These are phyloP conservation scores for Girardinichthys multiradiatus DNA, from an alignment of 2,113 vertebrate genomes.

Conservation along the genomic window DNA sequence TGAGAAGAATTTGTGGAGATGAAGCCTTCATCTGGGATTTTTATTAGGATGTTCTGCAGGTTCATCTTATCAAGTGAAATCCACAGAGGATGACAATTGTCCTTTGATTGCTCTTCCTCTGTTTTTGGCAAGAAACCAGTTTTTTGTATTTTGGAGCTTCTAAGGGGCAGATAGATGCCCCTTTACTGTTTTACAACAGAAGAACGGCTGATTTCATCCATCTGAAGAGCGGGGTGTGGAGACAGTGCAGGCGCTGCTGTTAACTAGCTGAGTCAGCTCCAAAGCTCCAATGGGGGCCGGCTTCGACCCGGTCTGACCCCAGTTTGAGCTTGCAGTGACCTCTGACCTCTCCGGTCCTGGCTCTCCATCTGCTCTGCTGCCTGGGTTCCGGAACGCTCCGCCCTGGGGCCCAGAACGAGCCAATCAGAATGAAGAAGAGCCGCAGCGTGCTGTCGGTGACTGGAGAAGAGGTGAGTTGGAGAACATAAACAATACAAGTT, in stretches of 20 bases:
- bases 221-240: slow-evolving; percentile 31
- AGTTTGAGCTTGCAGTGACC: slow-evolving; percentile 78
- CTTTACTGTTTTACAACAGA: slow-evolving; percentile 16
- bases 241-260: slow-evolving; percentile 8
- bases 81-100: slow-evolving; percentile 44
- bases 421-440: slow-evolving; percentile 82
- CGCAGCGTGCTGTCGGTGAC: slow-evolving; percentile 81
- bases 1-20: slow-evolving; percentile 15
- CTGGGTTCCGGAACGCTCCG: slow-evolving; percentile 82
- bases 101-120: not conserved
- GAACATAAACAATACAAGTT: slow-evolving; percentile 13
- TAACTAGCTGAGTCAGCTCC: slow-evolving; percentile 55
- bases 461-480: slow-evolving; percentile 75
- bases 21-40: slow-evolving; percentile 46
- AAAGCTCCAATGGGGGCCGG: slow-evolving; percentile 75
- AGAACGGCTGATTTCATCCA: slow-evolving; percentile 14
- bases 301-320: slow-evolving; percentile 75
- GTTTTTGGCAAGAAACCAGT: slow-evolving; percentile 5
- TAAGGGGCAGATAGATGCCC: slow-evolving; percentile 36
- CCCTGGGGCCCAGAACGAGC: slow-evolving; percentile 80
- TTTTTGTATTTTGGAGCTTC: slow-evolving; percentile 27
- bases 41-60: slow-evolving; percentile 28
- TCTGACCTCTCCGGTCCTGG: slow-evolving; percentile 80
- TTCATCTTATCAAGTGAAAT: slow-evolving; percentile 37
- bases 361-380: slow-evolving; percentile 82